phyloP scores from a whole-genome alignment of 2,797 vertebrate species.

The Galaxias olidus region DNA sequence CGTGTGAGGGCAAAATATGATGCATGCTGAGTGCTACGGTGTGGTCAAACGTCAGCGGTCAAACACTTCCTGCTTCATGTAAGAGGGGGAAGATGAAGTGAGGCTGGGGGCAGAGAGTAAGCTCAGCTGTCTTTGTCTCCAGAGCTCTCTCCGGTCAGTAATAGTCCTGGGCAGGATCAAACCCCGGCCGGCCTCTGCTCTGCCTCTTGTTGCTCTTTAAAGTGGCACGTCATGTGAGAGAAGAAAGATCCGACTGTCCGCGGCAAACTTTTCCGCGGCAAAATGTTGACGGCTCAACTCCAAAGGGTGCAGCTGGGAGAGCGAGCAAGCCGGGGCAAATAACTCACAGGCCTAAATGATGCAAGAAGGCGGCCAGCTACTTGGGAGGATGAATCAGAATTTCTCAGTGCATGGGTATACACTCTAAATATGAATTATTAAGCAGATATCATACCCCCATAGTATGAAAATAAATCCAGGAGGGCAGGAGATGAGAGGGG shows the following conservation, averaged over 20 bases:
- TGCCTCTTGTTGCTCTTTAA: constrained; percentile 66
- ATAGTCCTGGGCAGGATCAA: constrained; percentile 40
- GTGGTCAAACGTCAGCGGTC: too few species aligned
- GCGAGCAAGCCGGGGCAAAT: constrained; percentile 60
- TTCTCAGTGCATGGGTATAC: constrained; percentile 81
- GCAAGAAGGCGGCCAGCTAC: constrained; percentile 77
- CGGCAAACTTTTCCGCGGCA: constrained; percentile 57
- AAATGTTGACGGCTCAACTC: constrained; percentile 67
- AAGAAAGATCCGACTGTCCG: constrained; percentile 52
- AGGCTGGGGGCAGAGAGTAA: neutral
- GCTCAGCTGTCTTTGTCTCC: neutral
- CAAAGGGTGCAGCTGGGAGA: constrained; percentile 55
- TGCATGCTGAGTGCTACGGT: too few species aligned
- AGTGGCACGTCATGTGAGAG: constrained; percentile 65
- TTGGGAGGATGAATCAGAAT: constrained; percentile 84
- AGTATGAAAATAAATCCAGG: constrained; percentile 83
- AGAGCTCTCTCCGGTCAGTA: constrained; percentile 23
- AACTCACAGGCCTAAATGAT: constrained; percentile 77
- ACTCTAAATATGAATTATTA: constrained; percentile 86
- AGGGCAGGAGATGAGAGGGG: constrained; percentile 69
- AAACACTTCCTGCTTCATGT: too few species aligned
- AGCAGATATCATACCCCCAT: constrained; percentile 79
- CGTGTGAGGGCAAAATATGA: too few species aligned
- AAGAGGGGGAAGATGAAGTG: too few species aligned
- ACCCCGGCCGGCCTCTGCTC: constrained; percentile 41